These are phyloP conservation scores for Pavo muticus DNA, from an alignment of 2,113 vertebrate species.

Conservation along the genomic window DNA sequence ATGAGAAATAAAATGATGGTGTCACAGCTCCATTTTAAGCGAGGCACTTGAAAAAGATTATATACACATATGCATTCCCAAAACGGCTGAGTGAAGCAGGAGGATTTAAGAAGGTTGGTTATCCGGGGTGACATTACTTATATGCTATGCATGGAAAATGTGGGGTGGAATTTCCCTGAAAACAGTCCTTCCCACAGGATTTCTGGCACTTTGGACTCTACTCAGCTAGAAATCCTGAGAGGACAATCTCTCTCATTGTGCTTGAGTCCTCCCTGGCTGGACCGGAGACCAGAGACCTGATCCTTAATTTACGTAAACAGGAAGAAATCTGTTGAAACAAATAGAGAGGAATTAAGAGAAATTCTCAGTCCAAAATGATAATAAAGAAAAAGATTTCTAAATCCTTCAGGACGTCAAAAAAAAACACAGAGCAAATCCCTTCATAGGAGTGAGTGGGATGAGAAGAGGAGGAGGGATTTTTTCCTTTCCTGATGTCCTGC, in stretches of 20 bases:
- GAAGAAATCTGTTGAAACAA: slow-evolving; percentile 52
- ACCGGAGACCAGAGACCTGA: slow-evolving; percentile 22
- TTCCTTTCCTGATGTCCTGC: not conserved
- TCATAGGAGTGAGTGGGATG: slow-evolving; percentile 7
- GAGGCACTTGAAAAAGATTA: not conserved
- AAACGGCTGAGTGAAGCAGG: not conserved
- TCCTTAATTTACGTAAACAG: slow-evolving; percentile 46
- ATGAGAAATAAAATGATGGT: not conserved
- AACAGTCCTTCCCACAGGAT: slow-evolving; percentile 47
- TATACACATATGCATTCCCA: not conserved
- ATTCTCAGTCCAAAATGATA: slow-evolving; percentile 7
- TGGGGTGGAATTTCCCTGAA: slow-evolving; percentile 55
- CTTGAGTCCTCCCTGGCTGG: slow-evolving; percentile 22
- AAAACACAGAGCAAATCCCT: not conserved
- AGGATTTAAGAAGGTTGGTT: slow-evolving; percentile 14
- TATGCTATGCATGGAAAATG: slow-evolving; percentile 3
- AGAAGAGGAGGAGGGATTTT: not conserved
- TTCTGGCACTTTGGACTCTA: slow-evolving; percentile 28
- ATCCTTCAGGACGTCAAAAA: slow-evolving; percentile 9
- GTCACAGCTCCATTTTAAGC: not conserved
- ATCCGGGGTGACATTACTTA: slow-evolving; percentile 28
- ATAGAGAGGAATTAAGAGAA: slow-evolving; percentile 16
- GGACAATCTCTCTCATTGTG: slow-evolving; percentile 47
- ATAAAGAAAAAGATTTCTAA: slow-evolving; percentile 25
- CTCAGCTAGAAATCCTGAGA: not conserved